Evolutionary conservation across 2,113 vertebrate species (phyloP).

Genomic region (Spea multiplicata): DNA sequence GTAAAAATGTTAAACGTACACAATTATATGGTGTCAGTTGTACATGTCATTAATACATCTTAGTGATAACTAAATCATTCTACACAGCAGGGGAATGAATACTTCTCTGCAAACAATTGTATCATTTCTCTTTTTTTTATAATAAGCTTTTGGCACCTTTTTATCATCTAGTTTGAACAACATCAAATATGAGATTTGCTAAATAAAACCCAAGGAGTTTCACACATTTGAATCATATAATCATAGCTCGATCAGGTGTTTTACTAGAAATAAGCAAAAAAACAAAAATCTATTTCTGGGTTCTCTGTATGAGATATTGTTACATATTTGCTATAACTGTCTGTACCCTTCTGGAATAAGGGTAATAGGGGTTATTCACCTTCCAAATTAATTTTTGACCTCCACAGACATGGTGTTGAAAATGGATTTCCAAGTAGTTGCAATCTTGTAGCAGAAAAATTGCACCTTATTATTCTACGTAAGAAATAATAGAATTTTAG

Average conservation of each 20-base stretch:
- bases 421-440: too few relatives aligned
- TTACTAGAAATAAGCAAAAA: too few relatives aligned
- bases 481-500: too few relatives aligned
- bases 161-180: not conserved
- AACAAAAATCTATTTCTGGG: too few relatives aligned
- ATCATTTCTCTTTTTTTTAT: not conserved
- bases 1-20: not conserved
- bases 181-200: too few relatives aligned
- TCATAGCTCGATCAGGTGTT: too few relatives aligned
- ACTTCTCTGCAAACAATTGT: not conserved
- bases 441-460: too few relatives aligned
- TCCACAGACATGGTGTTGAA: not conserved
- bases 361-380: slow-evolving; percentile 36
- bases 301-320: too few relatives aligned
- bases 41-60: not conserved
- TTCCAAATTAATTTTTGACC: slow-evolving; percentile 37
- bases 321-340: too few relatives aligned
- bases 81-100: slow-evolving; percentile 3
- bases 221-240: not conserved
- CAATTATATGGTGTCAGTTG: not conserved
- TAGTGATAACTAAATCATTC: not conserved
- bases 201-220: too few relatives aligned
- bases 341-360: not conserved
- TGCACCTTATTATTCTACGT: too few relatives aligned
- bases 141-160: not conserved